Base-by-base conservation (phyloP, 1,140 invertebrate genomes). In the Periplaneta americana region DNA sequence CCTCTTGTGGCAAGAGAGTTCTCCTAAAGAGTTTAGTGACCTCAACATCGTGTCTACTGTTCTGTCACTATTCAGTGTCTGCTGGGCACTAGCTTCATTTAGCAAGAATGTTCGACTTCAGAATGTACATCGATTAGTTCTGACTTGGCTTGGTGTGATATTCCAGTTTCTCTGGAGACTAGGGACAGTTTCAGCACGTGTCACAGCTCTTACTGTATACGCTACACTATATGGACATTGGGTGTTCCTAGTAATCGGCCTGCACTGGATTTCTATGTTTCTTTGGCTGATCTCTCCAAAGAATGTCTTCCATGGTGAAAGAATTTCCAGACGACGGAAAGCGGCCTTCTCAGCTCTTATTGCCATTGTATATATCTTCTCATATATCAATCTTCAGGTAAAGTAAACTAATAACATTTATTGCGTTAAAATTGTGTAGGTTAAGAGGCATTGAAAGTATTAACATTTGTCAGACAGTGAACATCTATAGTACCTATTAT, bases 41-140 rank as follows among this genome's bases (percentile, higher is more conserved):
- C 86, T 97, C 79, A 94, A 95, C 83, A 91, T 94, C 74, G 95
- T 97, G n/a, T 96, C 96, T 0, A 93, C 94, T 6, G 91, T 93
- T 1, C 88, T 97, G 11, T 96, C 95, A 3, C 87, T 98, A 8
- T 95, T 97, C 89, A 96, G 93, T 82, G 93, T 97, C 32, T 96
- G 95, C 85, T 98, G 96, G 96, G 94, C 96, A 32, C 89, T 98
- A 31, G 96, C 96, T 28, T 97, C 95, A 80, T 98, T 97, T 87
- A 96, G 94, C 85, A 97, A 97, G 88, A 95, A 96, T 86, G 93
- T 96, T n/a, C 88, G 94, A 1, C 87, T 93, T 83, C 91, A 94
- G 84, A 96, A 96, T 87, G 92, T 97, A 1, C 95, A 97, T 86
- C 91, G 94, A 80, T 89, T 97, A 4, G 95, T 97, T 0, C 89